A percentile compares a stretch with the other conserved stretches of the same genome.
Evolutionary conservation across 92 coral and sea anemone genomes (phyloP).

Genomic region (Phymanthus crucifer): DNA sequence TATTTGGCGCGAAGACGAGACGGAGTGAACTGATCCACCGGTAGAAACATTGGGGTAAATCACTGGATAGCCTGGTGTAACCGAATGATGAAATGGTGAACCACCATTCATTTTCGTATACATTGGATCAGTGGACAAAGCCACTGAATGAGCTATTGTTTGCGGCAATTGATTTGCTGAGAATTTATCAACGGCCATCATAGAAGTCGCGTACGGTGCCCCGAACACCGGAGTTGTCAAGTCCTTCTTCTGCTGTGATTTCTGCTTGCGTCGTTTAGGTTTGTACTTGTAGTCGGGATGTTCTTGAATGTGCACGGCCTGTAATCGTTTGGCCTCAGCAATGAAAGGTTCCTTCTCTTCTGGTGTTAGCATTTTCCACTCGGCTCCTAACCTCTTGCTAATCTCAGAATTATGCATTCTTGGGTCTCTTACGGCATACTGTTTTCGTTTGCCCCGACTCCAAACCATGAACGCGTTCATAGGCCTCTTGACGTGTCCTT

Average conservation of each 20-base stretch:
- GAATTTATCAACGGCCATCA: conserved; percentile 98
- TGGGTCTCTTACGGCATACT: conserved; percentile 93
- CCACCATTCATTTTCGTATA: conserved; percentile 96
- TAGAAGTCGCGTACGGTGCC: conserved; percentile 85
- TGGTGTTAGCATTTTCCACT: conserved; percentile 95
- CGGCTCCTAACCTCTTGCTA: conserved; percentile 95
- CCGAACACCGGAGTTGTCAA: conserved; percentile 83
- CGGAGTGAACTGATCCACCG: conserved; percentile 49
- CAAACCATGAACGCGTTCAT: conserved; percentile 99
- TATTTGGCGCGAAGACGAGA: conserved; percentile 83
- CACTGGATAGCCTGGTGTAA: conserved; percentile 88
- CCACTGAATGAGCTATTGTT: conserved; percentile 96
- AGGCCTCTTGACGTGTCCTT: conserved; percentile 98
- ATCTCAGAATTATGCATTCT: conserved; percentile 99
- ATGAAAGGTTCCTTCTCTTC: conserved; percentile 99
- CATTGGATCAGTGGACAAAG: conserved; percentile 96
- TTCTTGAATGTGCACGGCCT: conserved; percentile 97
- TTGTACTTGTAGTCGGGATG: conserved; percentile 99
- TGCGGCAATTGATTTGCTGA: conserved; percentile 95
- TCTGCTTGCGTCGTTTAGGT: conserved; percentile 96
- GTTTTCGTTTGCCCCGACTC: conserved; percentile 99
- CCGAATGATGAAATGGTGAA: conserved; percentile 92
- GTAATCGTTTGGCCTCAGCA: conserved; percentile 98
- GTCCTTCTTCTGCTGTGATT: conserved; percentile 94
- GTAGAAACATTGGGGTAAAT: conserved; percentile 87